Evolutionary conservation across 2,797 vertebrate genomes (phyloP).

Genomic region (Enteromius argenteus): DNA sequence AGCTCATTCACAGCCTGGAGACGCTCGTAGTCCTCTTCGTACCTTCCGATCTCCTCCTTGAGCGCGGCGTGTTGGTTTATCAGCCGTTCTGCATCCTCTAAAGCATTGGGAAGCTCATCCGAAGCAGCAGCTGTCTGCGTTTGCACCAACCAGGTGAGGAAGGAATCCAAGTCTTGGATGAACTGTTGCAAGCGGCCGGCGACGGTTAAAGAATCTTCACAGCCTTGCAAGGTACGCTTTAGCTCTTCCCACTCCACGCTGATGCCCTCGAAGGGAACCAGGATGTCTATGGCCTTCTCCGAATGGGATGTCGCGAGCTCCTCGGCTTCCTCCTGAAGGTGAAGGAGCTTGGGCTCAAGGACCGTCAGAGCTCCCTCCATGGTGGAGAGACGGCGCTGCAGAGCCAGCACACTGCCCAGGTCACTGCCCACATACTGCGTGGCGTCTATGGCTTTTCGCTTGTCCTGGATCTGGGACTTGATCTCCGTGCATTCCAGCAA

Average conservation of each 20-base stretch:
- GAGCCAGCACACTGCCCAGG: constrained; percentile 83
- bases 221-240: constrained; percentile 85
- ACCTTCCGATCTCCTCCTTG: constrained; percentile 92
- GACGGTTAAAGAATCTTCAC: constrained; percentile 88
- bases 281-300: constrained; percentile 81
- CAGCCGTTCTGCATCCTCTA: constrained; percentile 86
- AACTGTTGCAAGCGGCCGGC: constrained; percentile 91
- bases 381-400: constrained; percentile 90
- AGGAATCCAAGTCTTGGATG: constrained; percentile 91
- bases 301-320: constrained; percentile 83
- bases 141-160: constrained; percentile 92
- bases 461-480: constrained; percentile 90
- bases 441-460: constrained; percentile 89
- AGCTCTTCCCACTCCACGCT: constrained; percentile 90
- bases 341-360: constrained; percentile 88
- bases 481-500: constrained; percentile 91
- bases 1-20: constrained; percentile 92
- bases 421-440: constrained; percentile 85
- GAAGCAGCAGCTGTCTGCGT: constrained; percentile 85
- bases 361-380: constrained; percentile 90
- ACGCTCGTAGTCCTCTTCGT: constrained; percentile 90
- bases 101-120: constrained; percentile 81
- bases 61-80: constrained; percentile 88
- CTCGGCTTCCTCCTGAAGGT: constrained; percentile 87
- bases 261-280: constrained; percentile 89